These are phyloP conservation scores for Octopus bimaculoides DNA, from an alignment of 1,140 invertebrate genomes.

Conservation along the genomic window DNA sequence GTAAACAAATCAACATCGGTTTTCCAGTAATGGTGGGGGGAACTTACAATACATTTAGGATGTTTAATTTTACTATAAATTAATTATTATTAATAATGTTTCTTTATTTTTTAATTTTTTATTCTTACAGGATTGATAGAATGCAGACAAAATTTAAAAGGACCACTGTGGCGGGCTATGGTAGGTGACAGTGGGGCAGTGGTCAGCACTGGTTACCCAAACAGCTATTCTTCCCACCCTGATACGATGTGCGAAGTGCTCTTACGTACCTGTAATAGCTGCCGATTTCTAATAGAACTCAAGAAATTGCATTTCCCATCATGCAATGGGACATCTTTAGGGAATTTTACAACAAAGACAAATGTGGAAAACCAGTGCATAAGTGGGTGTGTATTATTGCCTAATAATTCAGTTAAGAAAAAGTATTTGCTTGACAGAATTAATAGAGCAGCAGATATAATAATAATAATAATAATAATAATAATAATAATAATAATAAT, in stretches of 20 bases:
- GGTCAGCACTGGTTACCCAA: background rate
- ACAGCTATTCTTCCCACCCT: background rate
- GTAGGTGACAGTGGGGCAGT: background rate
- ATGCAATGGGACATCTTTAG: background rate
- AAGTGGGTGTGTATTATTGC: background rate
- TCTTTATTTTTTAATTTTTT: background rate
- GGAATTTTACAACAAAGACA: background rate
- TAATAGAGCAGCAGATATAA: too few species aligned
- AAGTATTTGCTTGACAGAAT: too few species aligned
- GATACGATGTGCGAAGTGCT: conserved; percentile 2
- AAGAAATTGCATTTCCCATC: conserved; percentile 5
- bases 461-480: too few species aligned
- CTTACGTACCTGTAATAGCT: background rate
- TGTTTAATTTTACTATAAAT: background rate
- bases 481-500: too few species aligned
- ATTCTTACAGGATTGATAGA: background rate
- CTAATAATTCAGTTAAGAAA: too few species aligned
- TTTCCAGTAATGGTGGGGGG: too few species aligned
- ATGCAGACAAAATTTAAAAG: background rate
- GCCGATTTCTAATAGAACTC: background rate
- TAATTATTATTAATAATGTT: background rate
- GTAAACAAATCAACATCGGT: too few species aligned
- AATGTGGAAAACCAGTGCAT: background rate
- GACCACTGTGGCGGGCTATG: background rate
- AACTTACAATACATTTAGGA: background rate